Conservation (phyloP, 2,113 vertebrate species). For the Podiceps cristatus region DNA sequence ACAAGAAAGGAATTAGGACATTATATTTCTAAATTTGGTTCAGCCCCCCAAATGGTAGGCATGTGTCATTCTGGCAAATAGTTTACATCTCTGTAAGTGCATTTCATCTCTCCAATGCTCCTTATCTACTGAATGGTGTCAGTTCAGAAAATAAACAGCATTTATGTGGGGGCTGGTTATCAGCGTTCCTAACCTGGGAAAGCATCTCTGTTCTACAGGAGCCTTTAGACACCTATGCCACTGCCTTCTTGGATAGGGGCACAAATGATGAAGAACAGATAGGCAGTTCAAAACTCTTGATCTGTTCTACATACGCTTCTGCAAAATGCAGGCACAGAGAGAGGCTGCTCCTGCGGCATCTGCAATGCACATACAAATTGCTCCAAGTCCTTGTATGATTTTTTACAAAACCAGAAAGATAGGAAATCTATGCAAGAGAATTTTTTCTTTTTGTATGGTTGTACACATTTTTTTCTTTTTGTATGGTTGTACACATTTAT, state of each 20-base stretch:
- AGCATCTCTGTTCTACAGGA: background rate
- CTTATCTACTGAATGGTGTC: background rate
- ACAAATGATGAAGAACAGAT: background rate
- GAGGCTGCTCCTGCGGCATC: background rate
- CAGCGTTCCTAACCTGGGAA: background rate
- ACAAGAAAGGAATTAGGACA: background rate
- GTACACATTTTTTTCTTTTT: background rate
- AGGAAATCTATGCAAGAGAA: background rate
- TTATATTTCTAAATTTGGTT: background rate
- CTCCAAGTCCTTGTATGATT: background rate
- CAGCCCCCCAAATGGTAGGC: background rate
- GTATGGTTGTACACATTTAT: background rate
- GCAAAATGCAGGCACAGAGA: background rate
- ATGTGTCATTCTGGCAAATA: background rate
- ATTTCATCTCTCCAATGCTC: background rate
- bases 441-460: background rate
- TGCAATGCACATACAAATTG: background rate
- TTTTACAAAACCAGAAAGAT: background rate
- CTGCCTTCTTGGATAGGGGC: background rate
- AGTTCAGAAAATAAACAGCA: background rate
- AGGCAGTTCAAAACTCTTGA: background rate
- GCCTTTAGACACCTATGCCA: background rate
- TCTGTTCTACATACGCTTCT: background rate
- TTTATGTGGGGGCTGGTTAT: background rate
- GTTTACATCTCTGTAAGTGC: background rate